These are phyloP conservation scores for Tetramorium parvispinum DNA, from an alignment of 1,140 invertebrate genomes.

Conservation along the genomic window DNA sequence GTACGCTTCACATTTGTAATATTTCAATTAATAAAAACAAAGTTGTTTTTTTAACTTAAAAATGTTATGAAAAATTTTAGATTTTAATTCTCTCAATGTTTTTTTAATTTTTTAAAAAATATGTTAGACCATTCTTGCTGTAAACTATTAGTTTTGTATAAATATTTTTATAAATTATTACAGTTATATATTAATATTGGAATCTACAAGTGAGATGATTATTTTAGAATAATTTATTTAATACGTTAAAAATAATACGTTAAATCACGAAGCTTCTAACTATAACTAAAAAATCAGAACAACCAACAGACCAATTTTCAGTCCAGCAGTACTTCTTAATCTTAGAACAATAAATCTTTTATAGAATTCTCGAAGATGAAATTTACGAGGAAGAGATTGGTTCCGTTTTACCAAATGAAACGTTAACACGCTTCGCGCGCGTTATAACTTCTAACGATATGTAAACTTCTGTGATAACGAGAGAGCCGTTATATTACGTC, in stretches of 20 bases:
- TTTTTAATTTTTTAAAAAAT: background rate
- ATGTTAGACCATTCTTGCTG: background rate
- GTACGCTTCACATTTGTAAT: background rate
- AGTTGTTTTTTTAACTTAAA: background rate
- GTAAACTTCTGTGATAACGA: conserved; percentile 47
- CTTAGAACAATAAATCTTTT: background rate
- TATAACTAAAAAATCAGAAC: background rate
- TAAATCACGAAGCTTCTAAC: background rate
- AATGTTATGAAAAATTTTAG: background rate
- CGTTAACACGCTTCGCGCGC: background rate
- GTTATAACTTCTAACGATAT: conserved; percentile 40
- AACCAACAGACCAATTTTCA: background rate
- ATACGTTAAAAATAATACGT: background rate
- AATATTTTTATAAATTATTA: background rate
- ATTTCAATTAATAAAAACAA: background rate
- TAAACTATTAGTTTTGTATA: background rate
- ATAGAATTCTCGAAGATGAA: background rate
- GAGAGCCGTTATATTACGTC: conserved; percentile 16
- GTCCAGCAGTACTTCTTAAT: background rate
- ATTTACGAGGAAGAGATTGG: background rate
- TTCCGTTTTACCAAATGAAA: background rate
- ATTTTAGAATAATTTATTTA: background rate
- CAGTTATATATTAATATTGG: background rate
- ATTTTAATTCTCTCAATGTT: background rate
- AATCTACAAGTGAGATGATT: background rate